Conservation (phyloP, 92 coral and sea anemone species). For the Chrysogorgia sp. region DNA sequence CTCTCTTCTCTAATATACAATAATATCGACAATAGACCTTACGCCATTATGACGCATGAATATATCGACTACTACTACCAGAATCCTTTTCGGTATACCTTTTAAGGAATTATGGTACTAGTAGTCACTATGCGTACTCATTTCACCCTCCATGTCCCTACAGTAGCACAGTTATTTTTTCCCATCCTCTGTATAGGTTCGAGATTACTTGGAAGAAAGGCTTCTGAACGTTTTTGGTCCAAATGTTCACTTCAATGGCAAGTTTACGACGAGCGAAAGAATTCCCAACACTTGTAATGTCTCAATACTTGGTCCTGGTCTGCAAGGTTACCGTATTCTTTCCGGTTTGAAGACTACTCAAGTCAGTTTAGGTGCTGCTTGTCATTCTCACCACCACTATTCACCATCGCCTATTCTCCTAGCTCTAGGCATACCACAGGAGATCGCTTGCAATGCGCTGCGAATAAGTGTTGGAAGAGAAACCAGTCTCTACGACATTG, state of each 20-base stretch:
- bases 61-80: too few relatives aligned
- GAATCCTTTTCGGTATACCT: too few relatives aligned
- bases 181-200: slow-evolving; percentile 54
- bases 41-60: too few relatives aligned
- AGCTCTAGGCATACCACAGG: slow-evolving; percentile 83
- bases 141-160: too few relatives aligned
- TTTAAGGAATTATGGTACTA: too few relatives aligned
- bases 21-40: too few relatives aligned
- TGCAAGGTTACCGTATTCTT: slow-evolving; percentile 76
- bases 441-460: slow-evolving; percentile 87
- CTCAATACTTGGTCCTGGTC: slow-evolving; percentile 74
- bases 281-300: slow-evolving; percentile 96
- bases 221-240: slow-evolving; percentile 67
- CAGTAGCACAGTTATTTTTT: not conserved
- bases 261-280: slow-evolving; percentile 72
- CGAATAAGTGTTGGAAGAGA: slow-evolving; percentile 95
- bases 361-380: slow-evolving; percentile 99
- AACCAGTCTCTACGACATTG: slow-evolving; percentile 72
- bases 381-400: slow-evolving; percentile 79
- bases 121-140: too few relatives aligned
- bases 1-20: too few relatives aligned
- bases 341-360: slow-evolving; percentile 62
- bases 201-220: slow-evolving; percentile 82
- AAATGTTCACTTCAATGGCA: slow-evolving; percentile 86
- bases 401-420: slow-evolving; percentile 86